Base-by-base conservation (phyloP, 2,113 vertebrate genomes). In the Psettodes erumei region DNA sequence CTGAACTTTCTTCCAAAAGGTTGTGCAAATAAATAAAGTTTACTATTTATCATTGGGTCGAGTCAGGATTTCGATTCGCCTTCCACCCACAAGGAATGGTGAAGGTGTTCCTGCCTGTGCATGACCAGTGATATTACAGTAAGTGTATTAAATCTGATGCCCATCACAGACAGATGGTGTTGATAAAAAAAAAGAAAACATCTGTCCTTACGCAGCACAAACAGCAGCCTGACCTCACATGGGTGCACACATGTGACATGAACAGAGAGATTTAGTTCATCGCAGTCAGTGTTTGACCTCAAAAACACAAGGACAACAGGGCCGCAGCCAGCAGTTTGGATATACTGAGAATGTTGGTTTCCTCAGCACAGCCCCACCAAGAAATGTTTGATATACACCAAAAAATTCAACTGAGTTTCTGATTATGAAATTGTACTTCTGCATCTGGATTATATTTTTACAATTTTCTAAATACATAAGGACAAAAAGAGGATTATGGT, bases 211-310 rank as follows among this genome's bases (percentile, higher is more conserved):
- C 0, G 4, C 62, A 60, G 45, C 45, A 73, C 9, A 48, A 71
- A 70, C 47, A 61, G 61, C 42, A 62, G 60, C 30, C 21, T 12
- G 16, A 32, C 1, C 45, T 21, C 77, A 77, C 62, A 56, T 58
- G 66, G 5, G 8, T 15, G 25, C 16, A 54, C 58, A 42, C 40
- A 42, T 45, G 71, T 60, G 66, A 67, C 43, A 54, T 45, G 19
- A 37, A 54, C 30, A 48, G 21, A 71, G 61, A 59, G 77, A 76
- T 81, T 71, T 10, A 64, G 43, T 69, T 43, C 35, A 62, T 67
- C 61, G 51, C 16, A 37, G 64, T 30, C 58, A 42, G 32, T 65
- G 48, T 71, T 32, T 68, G 33, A 71, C 48, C 55, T 61, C 59
- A 63, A 65, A 11, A 53, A 30, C 48, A 33, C 2, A 59, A 73